Evolutionary conservation across 92 coral and sea anemone genomes (phyloP).

Genomic region (Desmophyllum pertusum): DNA sequence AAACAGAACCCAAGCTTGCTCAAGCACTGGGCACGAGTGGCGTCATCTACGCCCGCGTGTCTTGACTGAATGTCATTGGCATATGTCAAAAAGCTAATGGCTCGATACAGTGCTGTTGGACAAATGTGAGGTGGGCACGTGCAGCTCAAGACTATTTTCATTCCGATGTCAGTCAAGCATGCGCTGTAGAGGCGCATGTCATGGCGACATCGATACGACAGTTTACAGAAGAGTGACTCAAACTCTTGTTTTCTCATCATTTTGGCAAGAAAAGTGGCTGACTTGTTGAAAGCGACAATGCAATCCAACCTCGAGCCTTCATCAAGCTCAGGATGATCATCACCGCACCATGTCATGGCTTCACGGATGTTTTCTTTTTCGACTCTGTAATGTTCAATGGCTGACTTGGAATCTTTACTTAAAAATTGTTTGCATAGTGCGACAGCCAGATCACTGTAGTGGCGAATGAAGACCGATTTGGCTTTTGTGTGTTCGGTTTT

Average conservation of each 20-base stretch:
- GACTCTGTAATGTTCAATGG: slow-evolving; percentile 42
- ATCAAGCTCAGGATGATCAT: slow-evolving; percentile 11
- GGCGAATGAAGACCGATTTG: slow-evolving; percentile 20
- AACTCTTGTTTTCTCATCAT: slow-evolving; percentile 49
- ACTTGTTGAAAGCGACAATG: slow-evolving; percentile 48
- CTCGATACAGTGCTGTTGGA: slow-evolving; percentile 25
- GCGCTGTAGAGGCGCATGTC: slow-evolving; percentile 31
- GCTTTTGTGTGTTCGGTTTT: slow-evolving; percentile 27
- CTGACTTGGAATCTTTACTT: slow-evolving; percentile 38
- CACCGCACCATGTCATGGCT: slow-evolving; percentile 53
- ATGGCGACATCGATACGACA: slow-evolving; percentile 31
- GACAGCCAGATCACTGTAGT: slow-evolving; percentile 21
- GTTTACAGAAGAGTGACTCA: slow-evolving; percentile 47
- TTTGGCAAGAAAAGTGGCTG: slow-evolving; percentile 51
- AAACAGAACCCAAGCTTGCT: slow-evolving; percentile 53
- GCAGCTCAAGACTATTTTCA: slow-evolving; percentile 45
- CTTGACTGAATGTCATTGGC: slow-evolving; percentile 17
- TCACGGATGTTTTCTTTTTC: slow-evolving; percentile 65
- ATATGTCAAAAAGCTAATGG: slow-evolving; percentile 22
- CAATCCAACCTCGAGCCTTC: background rate
- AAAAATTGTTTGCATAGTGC: slow-evolving; percentile 39
- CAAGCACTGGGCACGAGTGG: slow-evolving; percentile 38
- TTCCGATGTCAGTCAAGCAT: slow-evolving; percentile 54
- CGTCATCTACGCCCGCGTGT: background rate
- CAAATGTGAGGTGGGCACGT: slow-evolving; percentile 43